Evolutionary conservation across 1,140 invertebrate genomes (phyloP), one percentile per base, ranked within the genome.

Genomic region (Euglossa dilemma): DNA sequence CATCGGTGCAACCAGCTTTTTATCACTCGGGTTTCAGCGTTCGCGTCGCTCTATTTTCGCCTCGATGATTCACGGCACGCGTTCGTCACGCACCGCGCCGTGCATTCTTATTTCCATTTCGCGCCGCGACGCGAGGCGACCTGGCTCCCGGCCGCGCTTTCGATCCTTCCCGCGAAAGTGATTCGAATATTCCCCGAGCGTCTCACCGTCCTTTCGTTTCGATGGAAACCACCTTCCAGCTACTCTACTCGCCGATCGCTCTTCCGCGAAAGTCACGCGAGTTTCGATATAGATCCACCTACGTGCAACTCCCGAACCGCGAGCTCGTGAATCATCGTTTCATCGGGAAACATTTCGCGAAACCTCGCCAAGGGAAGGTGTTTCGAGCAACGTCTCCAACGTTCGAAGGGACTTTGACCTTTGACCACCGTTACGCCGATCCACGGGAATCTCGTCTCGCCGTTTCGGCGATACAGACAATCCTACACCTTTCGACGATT

Each of bases 31-130:
- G 57, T 61, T 57, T 57, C 74, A 52, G 16, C n/a, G 56, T 54
- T 72, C 72, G 56, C 59, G 28, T 52, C n/a, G 63, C 52, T 84
- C 71, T 88, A 88, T 88, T 88, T 85, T 84, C 78, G 59, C 20
- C n/a, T 56, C 63, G 78, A 78, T 88, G 87, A 88, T 84, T 88
- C 87, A 88, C 77, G 59, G 8, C 3, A 28, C 75, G 71, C 64
- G 71, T 87, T 87, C 85, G 85, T 87, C 83, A 75, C 76, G 45
- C 71, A 57, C 73, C 82, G 77, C 63, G 77, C 61, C 50, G 23
- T 61, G 56, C 56, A 28, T 64, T 73, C 80, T 84, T 84, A 71
- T 84, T 80, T 52, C 43, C 56, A 36, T 63, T 20, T 43, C 67
- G 36, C 43, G 36, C 11, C n/a, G 25, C 18, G 8, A n/a, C 28